Base-by-base conservation (phyloP, 2,888 invertebrate species). In the Drepana falcataria region DNA sequence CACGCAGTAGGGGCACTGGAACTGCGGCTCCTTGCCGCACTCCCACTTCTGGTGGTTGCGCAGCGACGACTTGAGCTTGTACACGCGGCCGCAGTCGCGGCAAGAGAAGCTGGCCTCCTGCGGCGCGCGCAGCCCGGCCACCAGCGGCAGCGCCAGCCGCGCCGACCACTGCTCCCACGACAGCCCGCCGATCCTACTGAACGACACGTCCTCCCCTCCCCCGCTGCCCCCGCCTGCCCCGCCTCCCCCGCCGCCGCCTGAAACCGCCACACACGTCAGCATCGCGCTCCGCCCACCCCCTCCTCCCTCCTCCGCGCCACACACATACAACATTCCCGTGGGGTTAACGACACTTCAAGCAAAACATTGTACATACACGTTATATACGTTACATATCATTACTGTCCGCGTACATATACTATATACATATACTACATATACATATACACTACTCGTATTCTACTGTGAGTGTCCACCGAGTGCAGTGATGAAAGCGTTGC, bases 1-100 rank as follows among this genome's bases (percentile, higher is more conserved):
- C n/a, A 94, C 94, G 86, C 96, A 96, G 86, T 94, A 95, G 35
- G 95, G 94, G 81, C 96, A 96, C 77, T 94, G 94, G 83, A 95
- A 96, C 83, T 95, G 95, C 34, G 95, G 96, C 83, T 96, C 95
- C 82, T 96, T 96, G 75, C 95, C 95, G 84, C 95, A 96, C 85
- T 96, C 96, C 95, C 95, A 96, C 83, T 95, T 95, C 91, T 95
- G 95, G 79, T 96, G 96, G 83, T 96, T 95, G 60, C 95, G 93
- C 72, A 96, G 88, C 58, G 96, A 96, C 68, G 96, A 96, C 87
- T 96, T 96, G 67, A 96, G 92, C 83, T 96, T 96, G 90, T 97
- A 97, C 62, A 95, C 94, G 65, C 96, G 93, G 59, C 96, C 96
- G 86, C 97, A 97, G 73, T 95, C 95, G 55, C 95, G 94, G 85